Conservation (phyloP, 2,888 invertebrate species). For the Nasonia oneida region DNA sequence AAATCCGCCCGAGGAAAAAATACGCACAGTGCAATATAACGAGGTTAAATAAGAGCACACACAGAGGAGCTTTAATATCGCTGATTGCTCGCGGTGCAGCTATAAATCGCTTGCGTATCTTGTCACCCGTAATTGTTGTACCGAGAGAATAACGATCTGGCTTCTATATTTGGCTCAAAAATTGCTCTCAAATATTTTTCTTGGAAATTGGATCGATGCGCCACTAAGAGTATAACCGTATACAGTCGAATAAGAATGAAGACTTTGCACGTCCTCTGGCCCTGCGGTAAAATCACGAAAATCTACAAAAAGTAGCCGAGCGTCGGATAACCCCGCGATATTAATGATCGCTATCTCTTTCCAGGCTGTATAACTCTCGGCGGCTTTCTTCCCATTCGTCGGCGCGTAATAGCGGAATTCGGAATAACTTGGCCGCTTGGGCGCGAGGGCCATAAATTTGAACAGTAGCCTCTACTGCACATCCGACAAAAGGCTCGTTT, state of each 20-base stretch:
- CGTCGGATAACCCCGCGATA: neutral
- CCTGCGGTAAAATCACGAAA: neutral
- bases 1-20: constrained; percentile 24
- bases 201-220: neutral
- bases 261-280: neutral
- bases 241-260: neutral
- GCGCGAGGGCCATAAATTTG: constrained; percentile 14
- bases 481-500: constrained; percentile 47
- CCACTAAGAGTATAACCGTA: neutral
- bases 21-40: neutral
- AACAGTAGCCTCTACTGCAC: neutral
- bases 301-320: neutral
- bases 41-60: constrained; percentile 16
- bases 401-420: constrained; percentile 43
- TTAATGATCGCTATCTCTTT: constrained; percentile 25
- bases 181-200: neutral
- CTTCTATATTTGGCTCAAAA: neutral
- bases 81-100: constrained; percentile 20
- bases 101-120: constrained; percentile 8
- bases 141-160: neutral
- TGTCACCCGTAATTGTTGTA: neutral
- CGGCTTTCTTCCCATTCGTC: constrained; percentile 30
- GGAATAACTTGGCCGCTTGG: constrained; percentile 38
- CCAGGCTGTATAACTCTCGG: neutral
- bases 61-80: constrained; percentile 42